Base-by-base conservation (phyloP, 2,888 invertebrate species). In the Tigriopus californicus region DNA sequence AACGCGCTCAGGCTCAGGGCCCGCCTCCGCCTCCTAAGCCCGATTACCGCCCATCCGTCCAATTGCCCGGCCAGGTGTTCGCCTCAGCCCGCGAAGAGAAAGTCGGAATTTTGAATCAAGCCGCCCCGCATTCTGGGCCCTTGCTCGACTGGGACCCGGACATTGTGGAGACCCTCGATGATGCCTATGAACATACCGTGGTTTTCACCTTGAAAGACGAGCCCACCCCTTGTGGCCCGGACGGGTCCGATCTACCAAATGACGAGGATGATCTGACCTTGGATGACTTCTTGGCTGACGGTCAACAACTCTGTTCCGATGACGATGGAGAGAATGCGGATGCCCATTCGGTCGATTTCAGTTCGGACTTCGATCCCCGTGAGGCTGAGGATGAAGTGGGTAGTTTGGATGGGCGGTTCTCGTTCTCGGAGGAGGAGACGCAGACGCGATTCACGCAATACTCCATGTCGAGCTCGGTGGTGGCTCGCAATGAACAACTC, bases 201-300 rank as follows among this genome's bases (percentile, higher is more conserved):
- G 79, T 84, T 0, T 89, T 90, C 72, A 71, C 80, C 64, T 72
- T 97, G 3, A 94, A 94, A 64, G 95, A 97, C 70, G 84, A 97
- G 73, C 95, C 97, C 69, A 80, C 95, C 52, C 75, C 80, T 65
- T 70, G 86, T 61, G 94, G 33, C 3, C n/a, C n/a, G n/a, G n/a
- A n/a, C n/a, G n/a, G n/a, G n/a, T n/a, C n/a, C n/a, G n/a, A n/a
- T n/a, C n/a, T n/a, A n/a, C n/a, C n/a, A n/a, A n/a, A 97, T 3
- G 94, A 94, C 64, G 95, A 97, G 70, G 84, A 97, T 73, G 95
- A 97, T 69, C 80, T 95, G 52, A 75, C 80, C 66, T 70, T 86
- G 61, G 94, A 92, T 0, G 41, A 60, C 49, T 22, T 53, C 13
- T 46, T 33, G 13, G 58, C 51, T 22, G 58, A 47, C 54, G 60